Evolutionary conservation across 2,888 invertebrate genomes (phyloP).

Genomic region (Eurois occulta): DNA sequence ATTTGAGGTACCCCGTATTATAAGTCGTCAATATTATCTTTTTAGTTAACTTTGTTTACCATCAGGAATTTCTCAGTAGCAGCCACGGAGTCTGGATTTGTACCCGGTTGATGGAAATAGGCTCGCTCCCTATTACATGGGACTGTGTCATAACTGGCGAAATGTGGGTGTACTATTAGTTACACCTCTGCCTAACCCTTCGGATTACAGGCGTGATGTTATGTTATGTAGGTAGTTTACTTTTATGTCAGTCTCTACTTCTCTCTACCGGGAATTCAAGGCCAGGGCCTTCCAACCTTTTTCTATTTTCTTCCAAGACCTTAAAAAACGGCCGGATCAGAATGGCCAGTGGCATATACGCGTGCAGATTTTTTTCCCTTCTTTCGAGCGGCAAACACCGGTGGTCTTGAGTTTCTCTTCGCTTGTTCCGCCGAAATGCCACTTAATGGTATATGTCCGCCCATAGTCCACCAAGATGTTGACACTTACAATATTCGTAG

Average conservation of each 20-base stretch:
- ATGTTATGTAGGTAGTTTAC: no score
- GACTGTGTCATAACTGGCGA: background rate
- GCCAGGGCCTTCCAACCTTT: background rate
- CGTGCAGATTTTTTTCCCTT: background rate
- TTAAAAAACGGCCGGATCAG: background rate
- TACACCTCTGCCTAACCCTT: background rate
- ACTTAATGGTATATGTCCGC: background rate
- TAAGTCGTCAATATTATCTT: no score
- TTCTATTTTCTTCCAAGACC: background rate
- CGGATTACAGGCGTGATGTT: background rate
- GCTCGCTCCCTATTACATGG: background rate
- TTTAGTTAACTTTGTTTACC: background rate
- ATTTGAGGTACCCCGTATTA: no score
- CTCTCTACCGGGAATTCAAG: no score
- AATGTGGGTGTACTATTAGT: background rate
- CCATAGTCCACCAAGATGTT: background rate
- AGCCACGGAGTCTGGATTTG: background rate
- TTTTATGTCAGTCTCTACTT: no score
- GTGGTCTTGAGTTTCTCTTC: background rate
- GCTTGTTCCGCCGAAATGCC: constrained; percentile 2
- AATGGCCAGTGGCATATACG: no score
- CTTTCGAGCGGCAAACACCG: background rate
- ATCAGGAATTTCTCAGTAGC: background rate
- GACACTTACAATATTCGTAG: constrained; percentile 9
- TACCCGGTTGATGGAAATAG: background rate